Evolutionary conservation across 2,797 vertebrate species (phyloP), one percentile per base, ranked within the genome.

Genomic region (Propithecus deckenii): DNA sequence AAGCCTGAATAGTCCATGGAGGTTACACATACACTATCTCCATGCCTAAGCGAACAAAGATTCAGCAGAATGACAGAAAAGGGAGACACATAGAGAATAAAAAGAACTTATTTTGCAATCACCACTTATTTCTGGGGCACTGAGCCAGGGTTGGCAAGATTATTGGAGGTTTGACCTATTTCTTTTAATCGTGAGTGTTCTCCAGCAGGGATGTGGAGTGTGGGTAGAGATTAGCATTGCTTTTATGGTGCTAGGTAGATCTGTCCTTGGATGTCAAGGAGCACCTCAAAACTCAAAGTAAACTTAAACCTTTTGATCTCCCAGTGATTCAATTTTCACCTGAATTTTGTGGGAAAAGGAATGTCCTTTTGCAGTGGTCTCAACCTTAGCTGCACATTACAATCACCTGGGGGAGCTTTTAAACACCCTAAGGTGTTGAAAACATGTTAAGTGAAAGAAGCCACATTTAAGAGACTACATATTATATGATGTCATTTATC

Each of bases 171-270:
- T 38, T 84, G 78, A 76, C 75, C 74, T 92, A 79, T 90, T 97
- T 96, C 76, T 95, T 95, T 85, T 78, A 63, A 87, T 81, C 15
- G 41, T 86, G 74, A 72, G 25, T 89, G 30, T 91, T 10, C 18
- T 86, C 28, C 41, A 65, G 46, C 30, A 79, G 43, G 38, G n/a
- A 55, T 41, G 4, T 88, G 17, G 38, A 2, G 10, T 35, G 7
- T 30, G 30, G 13, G 12, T 55, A 75, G 79, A 94, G 84, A 63
- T 11, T 91, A 86, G 25, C 50, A 85, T 14, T 52, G 11, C 11
- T 76, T 1, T 69, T 72, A 0, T 2, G n/a, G 7, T 80, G 5
- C 30, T 35, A n/a, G 1, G 12, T 30, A 20, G 6, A 30, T 78
- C 25, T 96, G 4, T 65, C 38, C 69, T 61, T 69, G 13, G 0